Evolutionary conservation across 2,113 vertebrate genomes (phyloP), one percentile per base, ranked within the genome.

Genomic region (Poecile atricapillus): DNA sequence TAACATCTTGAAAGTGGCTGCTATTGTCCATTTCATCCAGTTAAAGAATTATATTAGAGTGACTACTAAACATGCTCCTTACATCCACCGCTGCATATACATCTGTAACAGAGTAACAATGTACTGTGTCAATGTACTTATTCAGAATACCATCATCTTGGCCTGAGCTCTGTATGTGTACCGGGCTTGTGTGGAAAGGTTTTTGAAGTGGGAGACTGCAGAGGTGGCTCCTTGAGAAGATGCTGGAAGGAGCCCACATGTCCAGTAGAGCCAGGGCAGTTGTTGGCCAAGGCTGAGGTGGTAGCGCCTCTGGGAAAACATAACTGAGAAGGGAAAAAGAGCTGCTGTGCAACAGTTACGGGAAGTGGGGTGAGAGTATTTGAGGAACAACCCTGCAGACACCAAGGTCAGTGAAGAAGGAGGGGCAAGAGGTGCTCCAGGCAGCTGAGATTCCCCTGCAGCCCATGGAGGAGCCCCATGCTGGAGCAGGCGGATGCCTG

Each of bases 71-170:
- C 27, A 28, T 5, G 21, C 15, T 24, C 7, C 19, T 67, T n/a
- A 28, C 10, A 50, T 49, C 24, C 50, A 39, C n/a, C 0, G 0
- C 10, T 70, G 35, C 15, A 20, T 28, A 11, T 28, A 15, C 20
- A 39, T 5, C 27, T 60, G 17, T 43, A 28, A 56, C 9, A 73
- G 49, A 52, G 4, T 23, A 59, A 71, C 44, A 55, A 37, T 46
- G 24, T 13, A 39, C 20, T 4, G 5, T 23, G 64, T 76, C 49
- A 59, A 43, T 46, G 24, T 13, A 39, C 20, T 39, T 55, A 44
- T 10, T 28, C n/a, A 71, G 21, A 9, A 41, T 81, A 43, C 33
- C 21, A 63, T 30, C 46, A 58, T 7, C 49, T 52, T 64, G 52
- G 18, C n/a, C 6, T 67, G 50, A 87, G 28, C 10, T 75, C 25